Evolutionary conservation across 2,113 vertebrate genomes (phyloP), one percentile per base, ranked within the genome.

Genomic region (Emydura subglobosa): DNA sequence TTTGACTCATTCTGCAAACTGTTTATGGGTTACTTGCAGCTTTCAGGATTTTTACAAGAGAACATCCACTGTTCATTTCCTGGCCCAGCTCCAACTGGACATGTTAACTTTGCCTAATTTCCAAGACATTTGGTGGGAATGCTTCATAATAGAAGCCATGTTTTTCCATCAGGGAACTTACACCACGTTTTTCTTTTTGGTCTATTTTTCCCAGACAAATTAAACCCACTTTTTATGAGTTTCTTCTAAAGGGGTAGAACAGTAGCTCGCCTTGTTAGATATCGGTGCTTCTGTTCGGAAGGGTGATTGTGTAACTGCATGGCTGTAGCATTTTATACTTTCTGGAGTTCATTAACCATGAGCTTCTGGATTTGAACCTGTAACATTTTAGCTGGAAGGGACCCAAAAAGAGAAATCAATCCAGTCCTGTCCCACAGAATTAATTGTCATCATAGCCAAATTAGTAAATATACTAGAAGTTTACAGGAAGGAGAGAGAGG

Each of bases 11-110:
- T 98, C 97, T 98, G 97, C 98, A 95, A 97, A 98, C 98, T 98
- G 98, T 98, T 98, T 98, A 98, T 98, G 96, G 94, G 98, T 98
- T 98, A 76, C 97, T 98, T 86, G 95, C 97, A 97, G 98, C 98
- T 98, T 97, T 97, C 96, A 89, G 97, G 96, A 47, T 89, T 98
- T 98, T 98, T 97, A 97, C 96, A 98, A 98, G 98, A 98, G 98
- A 98, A 97, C 97, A 98, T 98, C 98, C 97, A 98, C 97, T 98
- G 98, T 98, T 98, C 97, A 12, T 93, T 97, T 96, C 94, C 97
- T 98, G 98, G 98, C 98, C 44, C 39, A 0, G 22, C 92, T 98
- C 98, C 98, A 99, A 97, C 72, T 95, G 96, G 94, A 98, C 94
- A 96, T 97, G 97, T 97, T 98, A 98, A 97, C 97, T 97, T 97